A percentile compares a stretch with the other conserved stretches of the same genome.
These are phyloP conservation scores for Mustela nigripes DNA, from an alignment of 2,113 vertebrate genomes.

Conservation along the genomic window DNA sequence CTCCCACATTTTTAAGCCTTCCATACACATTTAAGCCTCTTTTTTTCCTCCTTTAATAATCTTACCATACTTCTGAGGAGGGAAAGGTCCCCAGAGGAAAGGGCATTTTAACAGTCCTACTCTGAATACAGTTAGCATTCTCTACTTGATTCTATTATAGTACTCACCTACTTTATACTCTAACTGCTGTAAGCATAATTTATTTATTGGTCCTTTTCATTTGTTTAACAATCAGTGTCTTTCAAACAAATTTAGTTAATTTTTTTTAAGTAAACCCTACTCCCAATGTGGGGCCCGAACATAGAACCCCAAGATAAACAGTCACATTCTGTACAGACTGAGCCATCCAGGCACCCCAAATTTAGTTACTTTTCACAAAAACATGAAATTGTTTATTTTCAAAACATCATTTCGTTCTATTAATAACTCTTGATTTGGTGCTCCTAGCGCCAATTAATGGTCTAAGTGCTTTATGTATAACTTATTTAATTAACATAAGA, in stretches of 20 bases:
- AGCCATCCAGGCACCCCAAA: not conserved
- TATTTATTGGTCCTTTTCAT: not conserved
- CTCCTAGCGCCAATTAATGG: not conserved
- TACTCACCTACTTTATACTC: not conserved
- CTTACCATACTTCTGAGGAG: not conserved
- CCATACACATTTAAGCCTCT: not conserved
- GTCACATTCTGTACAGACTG: not conserved
- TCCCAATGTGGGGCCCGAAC: not conserved
- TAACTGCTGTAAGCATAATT: not conserved
- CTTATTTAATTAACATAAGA: not conserved
- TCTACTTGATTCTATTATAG: not conserved
- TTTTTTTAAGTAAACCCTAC: not conserved
- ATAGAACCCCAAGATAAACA: not conserved
- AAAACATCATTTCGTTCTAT: conserved; percentile 8
- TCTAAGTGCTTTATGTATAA: not conserved
- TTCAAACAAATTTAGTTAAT: not conserved
- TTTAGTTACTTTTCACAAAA: not conserved
- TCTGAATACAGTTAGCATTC: not conserved
- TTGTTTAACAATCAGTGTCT: not conserved
- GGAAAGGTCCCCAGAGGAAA: not conserved
- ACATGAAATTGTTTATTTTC: not conserved
- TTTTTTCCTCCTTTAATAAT: not conserved
- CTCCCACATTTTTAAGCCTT: not conserved
- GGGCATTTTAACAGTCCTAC: not conserved
- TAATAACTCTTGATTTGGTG: not conserved